phyloP scores from a whole-genome alignment of 2,113 vertebrate genomes.

The Misgurnus anguillicaudatus region DNA sequence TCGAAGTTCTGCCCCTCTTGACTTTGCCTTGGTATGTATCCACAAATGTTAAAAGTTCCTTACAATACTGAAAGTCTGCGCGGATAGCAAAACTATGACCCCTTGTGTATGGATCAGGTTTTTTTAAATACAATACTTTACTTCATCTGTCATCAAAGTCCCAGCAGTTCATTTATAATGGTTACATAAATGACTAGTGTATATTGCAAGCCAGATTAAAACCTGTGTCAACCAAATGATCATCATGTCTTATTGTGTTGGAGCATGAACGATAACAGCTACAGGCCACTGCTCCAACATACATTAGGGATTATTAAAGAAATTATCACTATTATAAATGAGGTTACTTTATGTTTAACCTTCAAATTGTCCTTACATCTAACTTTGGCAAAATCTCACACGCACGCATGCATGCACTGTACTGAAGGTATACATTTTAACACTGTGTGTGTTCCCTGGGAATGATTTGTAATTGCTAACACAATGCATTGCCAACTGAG shows the following conservation, averaged over 20 bases:
- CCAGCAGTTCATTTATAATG: not conserved
- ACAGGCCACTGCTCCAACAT: not conserved
- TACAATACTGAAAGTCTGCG: not conserved
- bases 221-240: not conserved
- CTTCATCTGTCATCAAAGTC: not conserved
- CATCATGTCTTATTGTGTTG: not conserved
- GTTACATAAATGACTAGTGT: no score
- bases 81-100: slow-evolving; percentile 1
- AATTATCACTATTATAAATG: not conserved
- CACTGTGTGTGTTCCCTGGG: no score
- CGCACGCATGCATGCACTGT: no score
- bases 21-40: no score
- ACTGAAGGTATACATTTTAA: no score
- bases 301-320: not conserved
- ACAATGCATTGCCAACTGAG: slow-evolving; percentile 55
- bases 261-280: not conserved
- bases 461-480: not conserved
- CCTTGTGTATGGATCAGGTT: slow-evolving; percentile 9
- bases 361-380: not conserved
- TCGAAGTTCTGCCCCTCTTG: no score
- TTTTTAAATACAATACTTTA: not conserved
- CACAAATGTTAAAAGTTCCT: not conserved
- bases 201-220: not conserved
- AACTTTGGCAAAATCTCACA: not conserved
- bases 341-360: not conserved